Conservation (phyloP, 2,888 invertebrate species). For the Macrosiphum euphorbiae region DNA sequence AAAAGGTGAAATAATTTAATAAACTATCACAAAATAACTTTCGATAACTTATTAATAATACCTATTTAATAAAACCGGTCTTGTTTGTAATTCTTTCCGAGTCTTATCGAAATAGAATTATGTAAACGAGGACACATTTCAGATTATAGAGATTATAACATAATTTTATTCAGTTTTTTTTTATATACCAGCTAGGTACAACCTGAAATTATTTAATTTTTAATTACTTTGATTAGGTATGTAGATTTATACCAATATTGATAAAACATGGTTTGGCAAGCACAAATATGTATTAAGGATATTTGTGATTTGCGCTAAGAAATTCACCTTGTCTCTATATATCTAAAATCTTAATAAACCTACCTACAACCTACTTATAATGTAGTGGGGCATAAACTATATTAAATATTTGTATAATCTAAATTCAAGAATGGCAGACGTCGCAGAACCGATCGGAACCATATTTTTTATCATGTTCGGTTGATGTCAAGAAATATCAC, state of each 20-base stretch:
- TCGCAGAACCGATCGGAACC: not conserved
- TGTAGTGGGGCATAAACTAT: not conserved
- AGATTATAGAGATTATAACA: not conserved
- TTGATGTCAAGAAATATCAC: not conserved
- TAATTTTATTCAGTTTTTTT: not conserved
- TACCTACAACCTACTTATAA: not conserved
- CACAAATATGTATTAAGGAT: not conserved
- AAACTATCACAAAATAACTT: not conserved
- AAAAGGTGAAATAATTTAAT: not conserved
- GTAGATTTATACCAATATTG: not conserved
- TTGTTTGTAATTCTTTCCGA: not conserved
- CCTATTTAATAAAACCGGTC: not conserved
- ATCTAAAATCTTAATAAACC: not conserved
- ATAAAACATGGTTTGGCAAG: not conserved
- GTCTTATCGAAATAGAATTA: not conserved
- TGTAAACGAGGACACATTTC: not conserved
- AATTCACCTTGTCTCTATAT: not conserved
- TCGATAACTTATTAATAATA: not conserved
- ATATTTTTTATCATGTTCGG: not conserved
- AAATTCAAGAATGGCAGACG: not conserved
- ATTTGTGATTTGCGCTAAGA: not conserved
- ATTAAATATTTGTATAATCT: not conserved
- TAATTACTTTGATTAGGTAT: not conserved
- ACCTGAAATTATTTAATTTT: not conserved
- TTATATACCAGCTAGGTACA: not conserved